A percentile compares a stretch with the other conserved stretches of the same genome.
These are phyloP conservation scores for Nicator chloris DNA, from an alignment of 2,113 vertebrate genomes.

Conservation along the genomic window DNA sequence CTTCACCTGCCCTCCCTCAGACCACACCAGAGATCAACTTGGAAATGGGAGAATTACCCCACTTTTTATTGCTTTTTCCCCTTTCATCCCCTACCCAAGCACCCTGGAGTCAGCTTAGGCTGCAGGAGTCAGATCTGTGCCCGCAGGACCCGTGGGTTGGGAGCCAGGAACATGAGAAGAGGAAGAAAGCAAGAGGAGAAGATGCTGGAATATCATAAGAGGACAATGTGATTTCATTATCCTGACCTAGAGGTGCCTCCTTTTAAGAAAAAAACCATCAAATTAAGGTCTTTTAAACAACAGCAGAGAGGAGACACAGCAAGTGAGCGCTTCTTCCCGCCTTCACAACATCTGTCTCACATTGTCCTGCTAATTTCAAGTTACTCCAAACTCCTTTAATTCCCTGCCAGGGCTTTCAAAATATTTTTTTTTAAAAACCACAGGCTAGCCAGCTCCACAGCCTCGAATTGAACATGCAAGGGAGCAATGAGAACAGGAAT, in stretches of 20 bases:
- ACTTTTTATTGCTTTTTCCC: background rate
- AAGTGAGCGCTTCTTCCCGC: background rate
- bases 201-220: background rate
- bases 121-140: background rate
- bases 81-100: background rate
- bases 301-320: background rate
- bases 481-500: background rate
- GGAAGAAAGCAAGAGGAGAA: background rate
- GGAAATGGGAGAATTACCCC: background rate
- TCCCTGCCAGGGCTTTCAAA: constrained; percentile 28
- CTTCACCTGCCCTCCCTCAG: background rate
- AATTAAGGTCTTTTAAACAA: constrained; percentile 18
- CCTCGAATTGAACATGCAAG: background rate
- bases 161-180: background rate
- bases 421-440: background rate
- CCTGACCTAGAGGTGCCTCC: background rate
- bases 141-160: accelerated
- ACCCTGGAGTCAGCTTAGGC: background rate
- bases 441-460: constrained; percentile 35
- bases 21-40: background rate
- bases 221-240: background rate
- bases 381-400: constrained; percentile 39
- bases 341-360: constrained; percentile 40
- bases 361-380: constrained; percentile 24
- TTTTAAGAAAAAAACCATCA: background rate